Percentiles rank a stretch among this genome's conserved stretches.
These are phyloP conservation scores for Ptilorrhoa leucosticta DNA, from an alignment of 2,113 vertebrate species.

Conservation along the genomic window DNA sequence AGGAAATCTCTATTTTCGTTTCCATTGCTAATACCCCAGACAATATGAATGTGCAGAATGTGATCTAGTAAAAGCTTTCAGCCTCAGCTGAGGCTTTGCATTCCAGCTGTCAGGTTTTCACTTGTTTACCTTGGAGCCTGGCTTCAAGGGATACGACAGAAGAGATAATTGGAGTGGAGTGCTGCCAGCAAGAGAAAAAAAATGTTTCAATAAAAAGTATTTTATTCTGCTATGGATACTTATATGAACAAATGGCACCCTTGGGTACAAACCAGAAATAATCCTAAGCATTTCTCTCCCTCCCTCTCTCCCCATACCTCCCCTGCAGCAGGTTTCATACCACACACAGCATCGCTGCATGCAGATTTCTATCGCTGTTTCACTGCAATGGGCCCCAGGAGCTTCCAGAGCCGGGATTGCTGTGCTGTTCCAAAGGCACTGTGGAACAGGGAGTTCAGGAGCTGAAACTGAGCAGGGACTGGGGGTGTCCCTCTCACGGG, in stretches of 20 bases:
- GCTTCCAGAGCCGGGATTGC: neutral
- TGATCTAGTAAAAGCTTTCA: neutral
- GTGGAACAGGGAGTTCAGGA: neutral
- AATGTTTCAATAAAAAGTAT: constrained; percentile 26
- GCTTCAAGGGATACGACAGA: neutral
- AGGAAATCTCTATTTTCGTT: neutral
- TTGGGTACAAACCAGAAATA: constrained; percentile 12
- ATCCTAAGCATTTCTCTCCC: neutral
- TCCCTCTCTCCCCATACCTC: neutral
- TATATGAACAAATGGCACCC: constrained; percentile 22
- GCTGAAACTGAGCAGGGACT: neutral
- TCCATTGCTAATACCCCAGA: neutral
- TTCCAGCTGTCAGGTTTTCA: constrained; percentile 48
- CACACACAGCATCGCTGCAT: neutral
- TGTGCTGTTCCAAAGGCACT: neutral
- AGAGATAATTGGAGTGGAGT: neutral
- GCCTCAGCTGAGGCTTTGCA: constrained; percentile 26
- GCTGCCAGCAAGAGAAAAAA: neutral
- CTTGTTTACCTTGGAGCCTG: constrained; percentile 54
- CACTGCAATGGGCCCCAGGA: rapidly evolving
- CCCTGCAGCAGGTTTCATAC: neutral
- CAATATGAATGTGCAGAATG: constrained; percentile 5
- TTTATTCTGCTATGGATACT: constrained; percentile 28
- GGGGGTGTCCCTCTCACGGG: rapidly evolving
- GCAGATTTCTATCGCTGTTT: neutral